Percentiles rank a stretch among this genome's conserved stretches.
Evolutionary conservation across 1,140 invertebrate species (phyloP).

Genomic region (Hylyphantes graminicola): DNA sequence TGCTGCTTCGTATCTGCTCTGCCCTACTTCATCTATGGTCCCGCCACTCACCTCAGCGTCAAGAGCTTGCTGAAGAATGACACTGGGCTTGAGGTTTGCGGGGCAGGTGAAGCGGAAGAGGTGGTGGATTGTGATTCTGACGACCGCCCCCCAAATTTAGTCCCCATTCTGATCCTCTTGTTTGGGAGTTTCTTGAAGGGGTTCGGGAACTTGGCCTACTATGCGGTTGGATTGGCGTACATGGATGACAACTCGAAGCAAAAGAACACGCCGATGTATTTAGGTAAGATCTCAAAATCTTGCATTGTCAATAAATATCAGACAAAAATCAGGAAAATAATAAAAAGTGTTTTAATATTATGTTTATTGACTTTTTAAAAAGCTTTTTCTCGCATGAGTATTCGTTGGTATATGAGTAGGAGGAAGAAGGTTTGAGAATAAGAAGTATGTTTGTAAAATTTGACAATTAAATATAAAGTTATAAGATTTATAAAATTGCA

Average conservation of each 20-base stretch:
- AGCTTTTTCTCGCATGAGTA: background rate
- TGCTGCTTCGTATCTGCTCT: conserved; percentile 76
- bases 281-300: conserved; percentile 27
- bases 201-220: conserved; percentile 61
- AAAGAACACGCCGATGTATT: conserved; percentile 64
- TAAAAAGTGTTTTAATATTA: background rate
- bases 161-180: conserved; percentile 45
- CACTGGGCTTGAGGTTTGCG: conserved; percentile 19
- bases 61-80: background rate
- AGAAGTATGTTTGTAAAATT: background rate
- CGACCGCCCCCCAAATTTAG: background rate
- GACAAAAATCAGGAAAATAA: background rate
- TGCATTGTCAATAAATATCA: background rate
- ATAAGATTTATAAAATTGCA: too few species aligned
- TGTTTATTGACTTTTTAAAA: background rate
- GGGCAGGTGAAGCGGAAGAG: background rate
- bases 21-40: conserved; percentile 78
- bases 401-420: background rate
- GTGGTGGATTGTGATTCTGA: background rate
- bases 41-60: conserved; percentile 62
- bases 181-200: conserved; percentile 61
- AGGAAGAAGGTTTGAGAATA: too few species aligned
- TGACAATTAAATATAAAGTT: background rate
- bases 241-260: conserved; percentile 67
- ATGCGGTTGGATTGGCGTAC: conserved; percentile 64